Evolutionary conservation across 2,888 invertebrate species (phyloP), one percentile per base, ranked within the genome.

Genomic region (Ditylenchus weischeri): DNA sequence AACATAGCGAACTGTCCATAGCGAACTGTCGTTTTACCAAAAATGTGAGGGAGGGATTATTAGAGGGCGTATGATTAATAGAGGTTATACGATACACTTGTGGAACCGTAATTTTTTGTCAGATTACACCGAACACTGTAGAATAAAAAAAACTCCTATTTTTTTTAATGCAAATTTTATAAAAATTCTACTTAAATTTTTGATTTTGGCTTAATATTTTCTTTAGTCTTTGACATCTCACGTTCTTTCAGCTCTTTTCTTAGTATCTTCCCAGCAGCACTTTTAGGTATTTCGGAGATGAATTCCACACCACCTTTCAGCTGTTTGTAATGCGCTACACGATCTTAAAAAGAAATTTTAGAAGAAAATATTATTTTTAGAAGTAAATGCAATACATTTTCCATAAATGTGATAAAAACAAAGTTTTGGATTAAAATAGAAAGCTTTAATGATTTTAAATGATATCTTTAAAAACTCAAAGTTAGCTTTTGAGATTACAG

Each of bases 241-340:
- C 74, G 62, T 57, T 83, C 69, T 47, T 75, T 61, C 64, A 89
- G 88, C 73, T 29, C 29, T 29, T 29, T 29, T 29, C 90, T 86
- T 79, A 90, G 83, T 57, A 90, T 90, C 85, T 91, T 91, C 6
- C 91, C 90, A 4, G 89, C 88, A 0, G 88, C 88, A 76, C 89
- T 90, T 82, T 90, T 88, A 0, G 90, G 90, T 77, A 91, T 89
- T 0, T 86, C 76, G 1, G 88, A 87, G 29, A 90, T 84, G 81
- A 90, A 89, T 59, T 86, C 85, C 4, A 90, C 88, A 0, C 90
- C 82, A 36, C 79, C 89, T 69, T 89, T 87, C 63, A 92, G 85
- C 23, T 88, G 88, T 81, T 93, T 93, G 82, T 89, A 91, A 10
- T 88, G 86, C 0, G 90, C 88, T 0, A 91, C 90, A 84, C 88